Evolutionary conservation across 1,140 invertebrate genomes (phyloP), one percentile per base, ranked within the genome.

Genomic region (Lanistes nyassanus): DNA sequence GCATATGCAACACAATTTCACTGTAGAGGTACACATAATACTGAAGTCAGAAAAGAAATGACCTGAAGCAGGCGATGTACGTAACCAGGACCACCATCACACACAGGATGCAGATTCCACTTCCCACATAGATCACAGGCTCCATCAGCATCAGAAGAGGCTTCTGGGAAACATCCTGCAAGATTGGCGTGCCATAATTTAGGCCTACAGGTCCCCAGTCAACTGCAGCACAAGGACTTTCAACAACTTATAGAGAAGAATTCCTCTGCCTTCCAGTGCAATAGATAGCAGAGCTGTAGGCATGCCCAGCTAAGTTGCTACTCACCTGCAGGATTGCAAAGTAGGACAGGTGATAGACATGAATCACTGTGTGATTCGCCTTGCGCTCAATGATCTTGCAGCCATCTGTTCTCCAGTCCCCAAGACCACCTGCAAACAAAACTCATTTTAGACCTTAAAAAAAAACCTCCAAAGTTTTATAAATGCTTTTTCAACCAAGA

Each of bases 61-160:
- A 88, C 87, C 81, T 84, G 78, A 84, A 86, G 56, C 84, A 86
- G 2, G 83, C 80, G 23, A 94, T 91, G 85, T 96, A 97, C 0
- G 95, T 96, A 1, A 95, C 89, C 42, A 94, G 93, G 56, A 93
- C 93, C 70, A 93, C 92, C 81, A 94, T 92, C 5, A 95, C 89
- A 84, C 94, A 94, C 0, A 93, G 88, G 55, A 95, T 92, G 37
- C 94, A 91, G 36, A 96, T 88, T 16, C 93, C 92, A 83, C 94
- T 95, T 2, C 95, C 95, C 7, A 95, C 91, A 83, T 96, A 97
- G 29, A 97, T 92, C 0, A 93, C 93, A 1, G 94, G 93, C 81
- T 95, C 81, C 84, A 88, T 85, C 76, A 94, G 34, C 64, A 81
- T 67, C 29, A 75, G 31, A 13, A 60, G 67, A 62, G 71, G 70